Evolutionary conservation across 92 coral and sea anemone species (phyloP), one percentile per base, ranked within the genome.

Genomic region (Plumapathes pennacea): DNA sequence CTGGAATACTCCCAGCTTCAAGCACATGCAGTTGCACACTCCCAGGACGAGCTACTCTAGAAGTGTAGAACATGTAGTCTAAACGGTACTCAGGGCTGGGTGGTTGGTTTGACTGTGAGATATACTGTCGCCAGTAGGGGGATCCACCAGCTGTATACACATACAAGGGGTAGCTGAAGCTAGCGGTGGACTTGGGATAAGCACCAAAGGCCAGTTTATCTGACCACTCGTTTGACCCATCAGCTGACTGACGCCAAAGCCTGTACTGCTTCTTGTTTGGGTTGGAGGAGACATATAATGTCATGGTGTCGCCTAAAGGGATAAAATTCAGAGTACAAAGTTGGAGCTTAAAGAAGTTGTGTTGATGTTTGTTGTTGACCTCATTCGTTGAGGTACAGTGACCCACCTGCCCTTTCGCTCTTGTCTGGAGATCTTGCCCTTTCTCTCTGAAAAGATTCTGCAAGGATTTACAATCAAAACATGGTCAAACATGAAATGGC

Each of bases 61-160:
- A 88, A n/a, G 75, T 85, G 39, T 76, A 88, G 66, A 94, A 94
- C 94, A 84, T 83, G 36, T 84, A 94, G 32, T 94, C 99, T 44
- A 88, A 43, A 22, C 92, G 92, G 54, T 94, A 94, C 64, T 89
- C 99, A 4, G 80, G 38, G 50, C 99, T 84, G 10, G 99, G 99
- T 0, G 96, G 99, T 13, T 68, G 42, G 26, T 85, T 42, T 11
- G 29, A 44, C 2, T 64, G 44, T 4, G 96, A 76, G 60, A 94
- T 77, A 47, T 74, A 94, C 66, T 94, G 99, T 19, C 99, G 86
- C 99, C 99, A 94, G 62, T 94, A 81, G 4, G 99, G 99, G 5
- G 99, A 94, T 2, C 96, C 99, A 32, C 96, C 96, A 8, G 99
- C 86, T 2, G 96, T 70, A 70, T 84, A 86, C 29, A 94, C 96